Conservation (phyloP, 2,888 invertebrate species). For the Mamestra brassicae region DNA sequence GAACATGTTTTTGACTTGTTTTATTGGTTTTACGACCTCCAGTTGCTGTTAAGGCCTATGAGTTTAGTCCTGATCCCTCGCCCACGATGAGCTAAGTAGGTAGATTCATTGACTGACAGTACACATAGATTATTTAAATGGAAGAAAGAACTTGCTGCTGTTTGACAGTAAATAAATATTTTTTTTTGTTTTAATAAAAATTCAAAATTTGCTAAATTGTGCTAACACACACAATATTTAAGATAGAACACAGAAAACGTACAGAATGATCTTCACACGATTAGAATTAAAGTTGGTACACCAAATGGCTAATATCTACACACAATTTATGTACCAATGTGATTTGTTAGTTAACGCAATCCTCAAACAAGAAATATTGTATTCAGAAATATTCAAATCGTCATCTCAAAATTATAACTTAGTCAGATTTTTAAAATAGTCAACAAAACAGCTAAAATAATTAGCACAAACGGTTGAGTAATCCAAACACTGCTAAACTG, state of each 20-base stretch:
- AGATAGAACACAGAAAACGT: no score
- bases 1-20: conserved; percentile 32
- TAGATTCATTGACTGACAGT: background rate
- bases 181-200: background rate
- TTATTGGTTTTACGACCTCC: background rate
- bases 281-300: no score
- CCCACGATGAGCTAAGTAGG: background rate
- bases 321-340: no score
- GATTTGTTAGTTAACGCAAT: no score
- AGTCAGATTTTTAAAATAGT: conserved; percentile 40
- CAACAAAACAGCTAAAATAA: conserved; percentile 9
- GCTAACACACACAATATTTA: background rate
- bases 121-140: no score
- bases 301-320: no score
- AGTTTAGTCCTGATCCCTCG: background rate
- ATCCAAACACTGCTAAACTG: conserved; percentile 17
- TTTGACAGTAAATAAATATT: background rate
- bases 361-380: no score
- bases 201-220: no score
- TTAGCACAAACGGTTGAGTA: conserved; percentile 48
- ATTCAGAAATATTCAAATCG: background rate
- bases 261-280: no score
- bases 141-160: background rate
- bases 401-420: background rate
- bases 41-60: background rate